Conservation (phyloP, 37 sponge, comb jelly and placozoan species). For the Bolinopsis microptera region DNA sequence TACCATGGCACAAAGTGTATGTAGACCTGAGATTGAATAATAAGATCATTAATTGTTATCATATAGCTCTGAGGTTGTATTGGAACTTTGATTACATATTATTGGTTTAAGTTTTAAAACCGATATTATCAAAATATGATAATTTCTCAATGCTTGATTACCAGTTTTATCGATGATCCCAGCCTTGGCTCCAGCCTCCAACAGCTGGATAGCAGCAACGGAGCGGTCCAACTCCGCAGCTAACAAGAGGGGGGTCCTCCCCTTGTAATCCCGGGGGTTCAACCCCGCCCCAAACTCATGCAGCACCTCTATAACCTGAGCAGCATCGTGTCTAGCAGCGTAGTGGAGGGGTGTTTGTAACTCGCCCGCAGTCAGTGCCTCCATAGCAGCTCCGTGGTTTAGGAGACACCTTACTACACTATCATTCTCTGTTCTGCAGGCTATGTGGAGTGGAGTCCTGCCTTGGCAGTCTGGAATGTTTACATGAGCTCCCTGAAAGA, state of each 20-base stretch:
- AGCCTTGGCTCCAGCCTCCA: background rate
- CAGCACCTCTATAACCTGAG: background rate
- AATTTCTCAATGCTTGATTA: too few relatives aligned
- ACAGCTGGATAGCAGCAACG: background rate
- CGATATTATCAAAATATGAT: too few relatives aligned
- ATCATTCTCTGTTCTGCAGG: background rate
- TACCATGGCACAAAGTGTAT: conserved; percentile 10
- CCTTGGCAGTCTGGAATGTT: background rate
- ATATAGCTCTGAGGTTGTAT: too few relatives aligned
- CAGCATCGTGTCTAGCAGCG: conserved; percentile 27
- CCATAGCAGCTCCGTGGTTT: background rate
- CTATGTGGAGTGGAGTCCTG: background rate
- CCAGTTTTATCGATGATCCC: conserved; percentile 3
- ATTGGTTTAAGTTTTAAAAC: too few relatives aligned
- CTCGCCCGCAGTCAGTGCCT: background rate
- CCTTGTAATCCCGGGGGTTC: conserved; percentile 8
- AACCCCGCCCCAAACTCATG: background rate
- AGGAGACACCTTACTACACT: background rate
- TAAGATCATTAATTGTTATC: too few relatives aligned
- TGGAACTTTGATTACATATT: too few relatives aligned
- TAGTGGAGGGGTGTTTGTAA: background rate
- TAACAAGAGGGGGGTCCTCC: conserved; percentile 1
- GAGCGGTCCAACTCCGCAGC: conserved; percentile 10
- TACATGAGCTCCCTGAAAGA: background rate
- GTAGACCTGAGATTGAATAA: background rate